Percentiles rank a stretch among this genome's conserved stretches.
Evolutionary conservation across 2,113 vertebrate species (phyloP).

Genomic region (Odobenus rosmarus): DNA sequence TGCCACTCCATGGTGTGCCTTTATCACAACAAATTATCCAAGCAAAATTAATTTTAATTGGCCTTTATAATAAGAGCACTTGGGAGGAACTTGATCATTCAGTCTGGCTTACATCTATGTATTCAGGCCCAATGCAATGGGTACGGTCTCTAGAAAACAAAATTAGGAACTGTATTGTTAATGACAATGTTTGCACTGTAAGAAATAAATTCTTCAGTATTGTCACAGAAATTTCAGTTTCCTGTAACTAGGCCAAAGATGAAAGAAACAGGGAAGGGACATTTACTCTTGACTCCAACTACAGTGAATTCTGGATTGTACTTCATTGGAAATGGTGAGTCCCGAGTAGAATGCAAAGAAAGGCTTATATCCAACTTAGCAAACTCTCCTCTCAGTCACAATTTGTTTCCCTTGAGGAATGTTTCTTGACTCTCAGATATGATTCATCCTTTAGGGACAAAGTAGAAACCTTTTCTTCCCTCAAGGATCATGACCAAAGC

Average conservation of each 20-base stretch:
- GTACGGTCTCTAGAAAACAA: not conserved
- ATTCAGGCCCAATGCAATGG: not conserved
- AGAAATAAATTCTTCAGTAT: not conserved
- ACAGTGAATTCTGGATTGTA: not conserved
- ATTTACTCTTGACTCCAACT: not conserved
- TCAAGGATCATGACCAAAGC: not conserved
- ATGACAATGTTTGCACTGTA: not conserved
- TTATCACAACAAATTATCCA: not conserved
- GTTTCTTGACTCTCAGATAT: not conserved
- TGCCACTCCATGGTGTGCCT: not conserved
- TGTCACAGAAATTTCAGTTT: not conserved
- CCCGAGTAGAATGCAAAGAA: not conserved
- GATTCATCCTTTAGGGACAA: not conserved
- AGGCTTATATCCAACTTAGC: not conserved
- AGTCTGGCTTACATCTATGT: too few species aligned
- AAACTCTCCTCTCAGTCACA: not conserved
- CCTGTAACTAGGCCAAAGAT: not conserved
- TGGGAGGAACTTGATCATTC: not conserved
- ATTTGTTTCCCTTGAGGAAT: not conserved
- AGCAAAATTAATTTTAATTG: not conserved
- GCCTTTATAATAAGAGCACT: not conserved
- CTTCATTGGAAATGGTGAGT: not conserved
- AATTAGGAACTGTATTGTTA: not conserved
- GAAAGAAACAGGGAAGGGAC: not conserved
- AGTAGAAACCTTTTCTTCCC: constrained; percentile 8